Percentiles rank a stretch among this genome's conserved stretches.
Evolutionary conservation across 2,113 vertebrate genomes (phyloP).

Genomic region (Cebus imitator): DNA sequence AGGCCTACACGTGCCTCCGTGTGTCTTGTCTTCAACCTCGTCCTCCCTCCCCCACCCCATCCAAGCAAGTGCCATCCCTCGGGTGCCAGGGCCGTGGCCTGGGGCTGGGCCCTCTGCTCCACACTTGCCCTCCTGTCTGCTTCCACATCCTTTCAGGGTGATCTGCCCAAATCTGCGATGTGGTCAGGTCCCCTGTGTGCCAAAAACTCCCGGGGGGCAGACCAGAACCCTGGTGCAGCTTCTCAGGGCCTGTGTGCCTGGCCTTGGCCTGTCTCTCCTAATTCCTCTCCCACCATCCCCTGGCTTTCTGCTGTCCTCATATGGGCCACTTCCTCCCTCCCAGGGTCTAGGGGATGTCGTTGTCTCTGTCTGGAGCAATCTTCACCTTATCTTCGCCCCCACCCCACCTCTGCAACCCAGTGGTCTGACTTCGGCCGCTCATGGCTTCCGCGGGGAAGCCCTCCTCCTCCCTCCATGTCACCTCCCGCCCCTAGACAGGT

Average conservation of each 20-base stretch:
- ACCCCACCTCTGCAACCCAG: background rate
- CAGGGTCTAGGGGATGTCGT: background rate
- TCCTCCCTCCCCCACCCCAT: too few relatives aligned
- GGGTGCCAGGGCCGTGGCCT: accelerated
- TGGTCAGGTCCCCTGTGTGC: background rate
- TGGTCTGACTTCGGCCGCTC: background rate
- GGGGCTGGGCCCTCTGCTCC: background rate
- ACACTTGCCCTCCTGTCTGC: background rate
- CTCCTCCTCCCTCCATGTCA: background rate
- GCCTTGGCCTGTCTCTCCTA: background rate
- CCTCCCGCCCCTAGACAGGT: accelerated
- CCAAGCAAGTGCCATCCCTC: background rate
- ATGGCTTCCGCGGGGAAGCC: accelerated
- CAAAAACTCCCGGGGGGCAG: background rate
- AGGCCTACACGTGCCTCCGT: background rate
- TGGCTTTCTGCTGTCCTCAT: background rate
- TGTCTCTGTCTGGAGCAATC: background rate
- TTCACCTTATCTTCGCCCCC: accelerated
- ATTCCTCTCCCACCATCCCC: background rate
- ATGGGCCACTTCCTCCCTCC: background rate
- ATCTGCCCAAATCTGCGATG: background rate
- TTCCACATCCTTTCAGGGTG: background rate
- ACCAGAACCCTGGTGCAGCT: background rate
- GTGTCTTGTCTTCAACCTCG: background rate
- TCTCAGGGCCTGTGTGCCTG: background rate